Evolutionary conservation across 2,888 invertebrate genomes (phyloP).

Genomic region (Leptopilina myrica): DNA sequence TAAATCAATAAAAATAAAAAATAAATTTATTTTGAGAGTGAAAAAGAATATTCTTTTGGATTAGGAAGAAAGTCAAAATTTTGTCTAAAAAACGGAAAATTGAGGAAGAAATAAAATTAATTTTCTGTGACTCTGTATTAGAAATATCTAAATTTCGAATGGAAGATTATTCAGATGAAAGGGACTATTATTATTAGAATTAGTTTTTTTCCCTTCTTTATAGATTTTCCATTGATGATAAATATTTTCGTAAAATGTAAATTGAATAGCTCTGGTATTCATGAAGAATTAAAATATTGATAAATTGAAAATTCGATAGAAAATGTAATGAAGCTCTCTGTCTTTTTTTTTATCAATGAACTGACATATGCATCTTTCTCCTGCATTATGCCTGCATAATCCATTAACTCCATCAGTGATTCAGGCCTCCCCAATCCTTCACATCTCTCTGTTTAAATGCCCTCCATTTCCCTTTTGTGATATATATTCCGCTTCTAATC

Average conservation of each 20-base stretch:
- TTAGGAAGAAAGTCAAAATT: too few species aligned
- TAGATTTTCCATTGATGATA: too few species aligned
- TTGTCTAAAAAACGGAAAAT: too few species aligned
- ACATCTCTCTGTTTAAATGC: constrained; percentile 36
- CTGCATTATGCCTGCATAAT: constrained; percentile 31
- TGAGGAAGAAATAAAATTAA: too few species aligned
- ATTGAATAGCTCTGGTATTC: neutral
- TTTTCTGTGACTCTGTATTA: too few species aligned
- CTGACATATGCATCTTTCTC: constrained; percentile 15
- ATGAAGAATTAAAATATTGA: neutral
- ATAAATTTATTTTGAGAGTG: too few species aligned
- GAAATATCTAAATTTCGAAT: too few species aligned
- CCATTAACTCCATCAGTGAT: constrained; percentile 40
- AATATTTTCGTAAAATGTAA: neutral
- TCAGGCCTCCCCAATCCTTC: constrained; percentile 40
- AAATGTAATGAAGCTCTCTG: constrained; percentile 4
- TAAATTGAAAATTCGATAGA: neutral
- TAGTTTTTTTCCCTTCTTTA: too few species aligned
- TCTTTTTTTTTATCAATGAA: constrained; percentile 12
- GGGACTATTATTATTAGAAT: too few species aligned
- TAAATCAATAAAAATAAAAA: too few species aligned
- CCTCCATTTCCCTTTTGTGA: constrained; percentile 31
- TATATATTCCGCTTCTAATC: constrained; percentile 21
- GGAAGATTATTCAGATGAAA: too few species aligned
- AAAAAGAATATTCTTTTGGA: too few species aligned